Evolutionary conservation across 2,888 invertebrate species (phyloP).

Genomic region (Willowsia nigromaculata): DNA sequence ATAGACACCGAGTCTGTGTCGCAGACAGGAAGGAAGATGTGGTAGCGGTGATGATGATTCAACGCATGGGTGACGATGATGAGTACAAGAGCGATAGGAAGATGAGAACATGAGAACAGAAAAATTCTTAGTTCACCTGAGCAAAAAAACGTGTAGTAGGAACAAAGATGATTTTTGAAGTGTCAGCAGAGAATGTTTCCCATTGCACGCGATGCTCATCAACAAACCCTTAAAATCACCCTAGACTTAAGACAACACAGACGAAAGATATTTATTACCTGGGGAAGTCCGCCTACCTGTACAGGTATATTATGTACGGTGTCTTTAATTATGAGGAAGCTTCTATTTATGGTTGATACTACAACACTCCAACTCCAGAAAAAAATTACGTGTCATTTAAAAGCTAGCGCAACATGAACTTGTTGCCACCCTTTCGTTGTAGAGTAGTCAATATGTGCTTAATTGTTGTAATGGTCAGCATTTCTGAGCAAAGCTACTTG

Average conservation of each 20-base stretch:
- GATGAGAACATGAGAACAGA: neutral
- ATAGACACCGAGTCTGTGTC: too few species aligned
- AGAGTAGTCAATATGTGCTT: neutral
- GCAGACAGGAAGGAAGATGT: constrained; percentile 8
- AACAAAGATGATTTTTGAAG: too few species aligned
- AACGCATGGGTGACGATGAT: neutral
- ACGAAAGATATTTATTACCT: too few species aligned
- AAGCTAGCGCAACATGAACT: neutral
- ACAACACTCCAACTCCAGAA: neutral
- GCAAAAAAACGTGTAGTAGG: too few species aligned
- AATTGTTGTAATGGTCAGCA: neutral
- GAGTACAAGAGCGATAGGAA: neutral
- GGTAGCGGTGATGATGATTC: neutral
- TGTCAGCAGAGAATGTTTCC: neutral
- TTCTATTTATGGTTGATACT: neutral
- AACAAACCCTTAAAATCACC: neutral
- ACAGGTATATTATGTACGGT: neutral
- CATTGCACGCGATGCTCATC: neutral
- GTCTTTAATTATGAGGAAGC: neutral
- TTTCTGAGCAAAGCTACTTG: too few species aligned
- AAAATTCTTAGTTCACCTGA: neutral
- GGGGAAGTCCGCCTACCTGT: neutral
- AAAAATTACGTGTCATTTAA: neutral
- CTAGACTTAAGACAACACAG: neutral
- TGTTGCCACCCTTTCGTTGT: neutral